Base-by-base conservation (phyloP, 2,888 invertebrate genomes). In the Diarsia rubi region DNA sequence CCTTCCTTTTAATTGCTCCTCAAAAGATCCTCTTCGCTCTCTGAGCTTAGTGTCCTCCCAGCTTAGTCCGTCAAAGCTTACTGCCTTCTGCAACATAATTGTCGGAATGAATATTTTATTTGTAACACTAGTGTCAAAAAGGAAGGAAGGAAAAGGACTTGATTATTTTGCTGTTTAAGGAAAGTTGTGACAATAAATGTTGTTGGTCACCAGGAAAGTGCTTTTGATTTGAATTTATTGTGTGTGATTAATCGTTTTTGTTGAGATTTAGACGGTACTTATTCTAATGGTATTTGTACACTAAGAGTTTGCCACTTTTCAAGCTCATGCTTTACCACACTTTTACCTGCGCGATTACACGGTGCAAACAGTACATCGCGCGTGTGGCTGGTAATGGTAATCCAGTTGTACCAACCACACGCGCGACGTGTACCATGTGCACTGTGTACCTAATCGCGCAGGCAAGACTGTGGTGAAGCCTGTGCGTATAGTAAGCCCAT, bases 11-110 rank as follows among this genome's bases (percentile, higher is more conserved):
- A 74, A 70, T 81, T 78, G 79, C 76, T 83, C 19, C 71, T 82
- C 60, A 62, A 45, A 6, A 73, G 27, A 42, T 68, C 42, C 68
- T 68, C 16, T 65, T 27, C 14, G 24, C 76, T 69, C 64, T 47
- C 11, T 75, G 52, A 70, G 73, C 73, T 80, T 67, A 78, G 60
- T 69, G 54, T 86, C 77, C 31, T 59, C 24, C 11, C 14, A 49
- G 69, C 73, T 84, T 62, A 66, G 60, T 44, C 59, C 49, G 44
- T 21, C 49, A n/a, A 59, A 65, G 69, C 81, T 76, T 31, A 27
- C 62, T 44, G 54, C 65, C 62, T 31, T 74, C 86, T 86, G 86
- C 49, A 86, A 86, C 62, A 78, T 77, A 77, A 85, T 73, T 66
- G 73, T 66, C 21, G 6, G 19, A 49, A 66, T 85, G n/a, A 81